Base-by-base conservation (phyloP, 1,140 invertebrate genomes). In the Tenebrio molitor region DNA sequence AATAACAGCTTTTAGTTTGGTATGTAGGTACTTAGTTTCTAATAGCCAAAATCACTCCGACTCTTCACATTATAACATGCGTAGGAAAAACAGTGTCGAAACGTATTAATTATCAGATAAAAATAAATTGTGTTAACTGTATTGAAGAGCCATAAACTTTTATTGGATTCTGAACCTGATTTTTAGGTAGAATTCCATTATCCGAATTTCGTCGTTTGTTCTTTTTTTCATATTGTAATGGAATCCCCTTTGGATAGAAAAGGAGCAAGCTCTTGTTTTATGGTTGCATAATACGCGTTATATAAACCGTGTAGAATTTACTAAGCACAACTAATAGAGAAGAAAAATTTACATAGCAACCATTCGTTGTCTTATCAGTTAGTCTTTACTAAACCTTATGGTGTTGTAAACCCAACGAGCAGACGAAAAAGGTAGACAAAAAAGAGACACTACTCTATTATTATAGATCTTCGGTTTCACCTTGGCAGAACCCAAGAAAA, bases 71-170 rank as follows among this genome's bases (percentile, higher is more conserved):
- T 41, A 50, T 50, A 50, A 23, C 12, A 29, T 12, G 50, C 50
- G 50, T 58, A 58, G 50, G 50, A 58, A 53, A 53, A 41, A 41
- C 64, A 66, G 64, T 66, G 64, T 66, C 64, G 64, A 66, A 66
- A 66, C 64, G 64, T 66, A 66, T 66, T 66, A 66, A 66, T 66
- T 66, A 66, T 66, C 23, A 42, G 42, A 66, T 66, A 66, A 66
- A 66, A 44, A 44, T 41, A 66, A 44, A 65, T 66, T 44, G 21
- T 41, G 21, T 42, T 42, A 44, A 42, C 36, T 41, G 21, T 42
- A 42, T 66, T 10, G 23, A 66, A 25, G 36, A 19, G 21, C 64
- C 42, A 66, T 66, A 66, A 44, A 66, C 44, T 66, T 66, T 66
- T 66, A 66, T 66, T 66, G 64, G 42, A 58, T 58, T 58, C 25